Conservation (phyloP, 2,888 invertebrate species). For the Chaetoderma sp. region DNA sequence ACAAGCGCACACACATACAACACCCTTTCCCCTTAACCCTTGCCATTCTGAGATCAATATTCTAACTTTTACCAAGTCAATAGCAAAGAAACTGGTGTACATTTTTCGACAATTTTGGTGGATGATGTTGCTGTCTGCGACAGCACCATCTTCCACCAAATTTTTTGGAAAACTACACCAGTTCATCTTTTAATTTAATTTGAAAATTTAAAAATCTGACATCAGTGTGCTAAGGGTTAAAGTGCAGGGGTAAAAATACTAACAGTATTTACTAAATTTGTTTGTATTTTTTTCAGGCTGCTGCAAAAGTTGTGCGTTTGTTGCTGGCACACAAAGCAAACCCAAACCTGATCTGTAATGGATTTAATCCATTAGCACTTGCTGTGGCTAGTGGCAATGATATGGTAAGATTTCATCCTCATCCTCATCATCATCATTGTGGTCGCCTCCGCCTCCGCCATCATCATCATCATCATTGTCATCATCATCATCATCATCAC, state of each 20-base stretch:
- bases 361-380: slow-evolving; percentile 65
- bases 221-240: too few species aligned
- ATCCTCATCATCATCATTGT: not conserved
- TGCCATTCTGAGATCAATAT: not conserved
- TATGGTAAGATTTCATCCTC: slow-evolving; percentile 46
- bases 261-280: not conserved
- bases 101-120: too few species aligned
- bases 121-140: too few species aligned
- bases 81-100: too few species aligned
- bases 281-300: slow-evolving; percentile 45
- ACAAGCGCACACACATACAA: too few species aligned
- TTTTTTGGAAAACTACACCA: too few species aligned
- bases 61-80: too few species aligned
- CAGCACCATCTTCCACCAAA: too few species aligned
- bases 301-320: slow-evolving; percentile 59
- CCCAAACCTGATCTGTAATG: slow-evolving; percentile 66
- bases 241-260: not conserved
- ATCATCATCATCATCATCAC: not conserved
- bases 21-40: too few species aligned
- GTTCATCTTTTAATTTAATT: too few species aligned
- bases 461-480: not conserved
- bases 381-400: slow-evolving; percentile 68
- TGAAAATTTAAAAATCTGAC: too few species aligned
- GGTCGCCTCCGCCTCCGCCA: not conserved
- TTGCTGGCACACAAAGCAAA: slow-evolving; percentile 65